Percentiles rank a stretch among this genome's conserved stretches.
Conservation (phyloP, 2,113 vertebrate species). For the Hippoglossus stenolepis region DNA sequence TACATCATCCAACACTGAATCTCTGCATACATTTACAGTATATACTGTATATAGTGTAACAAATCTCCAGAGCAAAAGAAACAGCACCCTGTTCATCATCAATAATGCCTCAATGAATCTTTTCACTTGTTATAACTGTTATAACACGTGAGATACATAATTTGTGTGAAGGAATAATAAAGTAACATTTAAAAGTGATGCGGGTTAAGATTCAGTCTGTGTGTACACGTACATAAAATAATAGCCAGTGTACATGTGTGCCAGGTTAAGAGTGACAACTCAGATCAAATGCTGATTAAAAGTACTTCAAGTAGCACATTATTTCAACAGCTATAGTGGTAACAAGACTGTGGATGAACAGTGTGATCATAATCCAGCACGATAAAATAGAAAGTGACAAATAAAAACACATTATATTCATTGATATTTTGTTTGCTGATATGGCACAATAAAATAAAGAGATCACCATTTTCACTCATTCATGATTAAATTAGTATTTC, state of each 20-base stretch:
- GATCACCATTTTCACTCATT: slow-evolving; percentile 3
- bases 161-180: not conserved
- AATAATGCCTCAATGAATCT: slow-evolving; percentile 3
- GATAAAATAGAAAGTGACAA: not conserved
- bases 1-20: slow-evolving; percentile 14
- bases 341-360: not conserved
- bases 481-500: slow-evolving; percentile 10
- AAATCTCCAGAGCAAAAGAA: slow-evolving; percentile 42
- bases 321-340: not conserved
- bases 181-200: slow-evolving; percentile 1
- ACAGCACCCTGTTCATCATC: slow-evolving; percentile 14
- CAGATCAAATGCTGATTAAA: slow-evolving; percentile 24
- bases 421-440: slow-evolving; percentile 6
- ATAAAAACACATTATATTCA: not conserved
- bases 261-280: not conserved
- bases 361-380: not conserved
- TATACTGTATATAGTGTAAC: slow-evolving; percentile 52
- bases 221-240: not conserved
- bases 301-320: slow-evolving; percentile 9
- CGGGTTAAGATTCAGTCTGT: slow-evolving; percentile 36
- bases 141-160: not conserved
- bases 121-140: slow-evolving; percentile 1
- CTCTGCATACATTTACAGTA: slow-evolving; percentile 11
- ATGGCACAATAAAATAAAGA: slow-evolving; percentile 7
- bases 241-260: slow-evolving; percentile 1